These are phyloP conservation scores for Drosophila pseudotakahashii DNA, from an alignment of 2,888 invertebrate species.

Conservation along the genomic window DNA sequence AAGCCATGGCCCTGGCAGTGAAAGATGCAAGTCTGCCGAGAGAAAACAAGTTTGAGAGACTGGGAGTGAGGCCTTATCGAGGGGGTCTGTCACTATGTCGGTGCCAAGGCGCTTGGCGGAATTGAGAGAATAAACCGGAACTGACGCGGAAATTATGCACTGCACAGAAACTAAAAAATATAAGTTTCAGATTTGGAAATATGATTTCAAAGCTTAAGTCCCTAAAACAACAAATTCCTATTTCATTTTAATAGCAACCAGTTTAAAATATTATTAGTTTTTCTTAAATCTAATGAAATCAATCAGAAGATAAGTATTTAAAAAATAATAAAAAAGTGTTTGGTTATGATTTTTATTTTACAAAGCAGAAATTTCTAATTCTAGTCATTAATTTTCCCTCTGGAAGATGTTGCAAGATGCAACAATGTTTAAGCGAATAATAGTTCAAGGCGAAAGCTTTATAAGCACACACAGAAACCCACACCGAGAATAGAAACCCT, in stretches of 20 bases:
- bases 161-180: background rate
- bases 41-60: background rate
- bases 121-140: conserved; percentile 69
- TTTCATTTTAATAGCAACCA: too few relatives aligned
- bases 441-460: conserved; percentile 44
- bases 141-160: conserved; percentile 39
- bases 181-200: too few relatives aligned
- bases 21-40: conserved; percentile 46
- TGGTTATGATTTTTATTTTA: background rate
- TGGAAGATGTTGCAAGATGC: background rate
- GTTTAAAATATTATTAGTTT: background rate
- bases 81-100: conserved; percentile 37
- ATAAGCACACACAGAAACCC: conserved; percentile 8
- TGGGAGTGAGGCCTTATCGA: conserved; percentile 40
- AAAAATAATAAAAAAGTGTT: too few relatives aligned
- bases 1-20: conserved; percentile 67
- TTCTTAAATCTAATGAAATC: background rate
- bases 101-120: conserved; percentile 50
- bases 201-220: too few relatives aligned
- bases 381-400: background rate
- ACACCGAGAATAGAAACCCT: conserved; percentile 32
- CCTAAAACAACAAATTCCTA: too few relatives aligned
- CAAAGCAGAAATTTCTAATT: too few relatives aligned
- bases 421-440: conserved; percentile 16
- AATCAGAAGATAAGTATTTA: too few relatives aligned